A percentile compares a stretch with the other conserved stretches of the same genome.
These are phyloP conservation scores for Ia io DNA, from an alignment of 2,113 vertebrate species.

Conservation along the genomic window DNA sequence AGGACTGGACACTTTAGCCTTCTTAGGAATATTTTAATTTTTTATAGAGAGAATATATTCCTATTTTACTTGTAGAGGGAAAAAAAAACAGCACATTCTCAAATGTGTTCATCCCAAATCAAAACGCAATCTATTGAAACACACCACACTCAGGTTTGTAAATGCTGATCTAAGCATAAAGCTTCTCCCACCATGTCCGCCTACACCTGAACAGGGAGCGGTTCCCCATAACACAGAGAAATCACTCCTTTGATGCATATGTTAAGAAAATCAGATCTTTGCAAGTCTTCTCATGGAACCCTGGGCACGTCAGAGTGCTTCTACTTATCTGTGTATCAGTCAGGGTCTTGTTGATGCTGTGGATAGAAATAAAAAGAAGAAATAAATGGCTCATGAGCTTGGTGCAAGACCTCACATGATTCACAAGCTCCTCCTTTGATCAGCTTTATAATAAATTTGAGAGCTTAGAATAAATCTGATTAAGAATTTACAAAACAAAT, in stretches of 20 bases:
- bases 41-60: background rate
- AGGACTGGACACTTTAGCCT: background rate
- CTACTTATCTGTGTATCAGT: background rate
- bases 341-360: background rate
- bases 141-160: background rate
- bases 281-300: conserved; percentile 1
- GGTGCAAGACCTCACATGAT: rapidly evolving
- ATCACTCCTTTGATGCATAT: background rate
- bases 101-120: background rate
- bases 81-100: background rate
- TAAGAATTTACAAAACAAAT: background rate
- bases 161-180: background rate
- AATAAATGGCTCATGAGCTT: background rate
- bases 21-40: background rate
- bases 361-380: background rate
- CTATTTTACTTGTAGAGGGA: background rate
- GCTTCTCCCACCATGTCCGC: background rate
- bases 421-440: background rate
- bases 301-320: background rate
- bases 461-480: background rate
- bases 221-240: background rate
- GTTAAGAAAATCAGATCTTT: background rate
- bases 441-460: background rate
- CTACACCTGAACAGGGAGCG: background rate
- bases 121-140: background rate